Percentiles rank a stretch among this genome's conserved stretches.
Conservation (phyloP, 1,140 invertebrate genomes). For the Antheraea pernyi region DNA sequence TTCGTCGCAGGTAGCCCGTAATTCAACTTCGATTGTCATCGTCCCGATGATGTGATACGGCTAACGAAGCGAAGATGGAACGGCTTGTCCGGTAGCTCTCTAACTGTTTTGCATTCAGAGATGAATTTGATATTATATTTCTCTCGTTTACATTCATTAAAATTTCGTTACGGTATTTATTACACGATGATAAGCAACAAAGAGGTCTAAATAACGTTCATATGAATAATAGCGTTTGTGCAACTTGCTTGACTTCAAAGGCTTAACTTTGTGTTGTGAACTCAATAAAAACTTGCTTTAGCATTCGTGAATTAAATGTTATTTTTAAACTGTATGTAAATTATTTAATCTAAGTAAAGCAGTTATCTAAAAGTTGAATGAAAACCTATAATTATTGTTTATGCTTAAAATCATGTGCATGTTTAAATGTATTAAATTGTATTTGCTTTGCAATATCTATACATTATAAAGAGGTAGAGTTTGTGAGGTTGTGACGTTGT, state of each 20-base stretch:
- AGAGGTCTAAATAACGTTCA: not conserved
- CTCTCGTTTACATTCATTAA: conserved; percentile 13
- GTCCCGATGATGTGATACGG: conserved; percentile 64
- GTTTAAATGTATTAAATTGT: too few relatives aligned
- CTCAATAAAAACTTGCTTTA: not conserved
- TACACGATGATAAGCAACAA: conserved; percentile 5
- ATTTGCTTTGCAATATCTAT: too few relatives aligned
- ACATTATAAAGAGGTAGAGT: too few relatives aligned
- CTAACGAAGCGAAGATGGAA: conserved; percentile 69
- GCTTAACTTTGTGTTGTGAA: not conserved
- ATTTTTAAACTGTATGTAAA: too few relatives aligned
- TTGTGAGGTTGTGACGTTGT: too few relatives aligned
- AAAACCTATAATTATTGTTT: too few relatives aligned
- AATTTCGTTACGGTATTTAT: conserved; percentile 14
- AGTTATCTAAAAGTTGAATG: too few relatives aligned
- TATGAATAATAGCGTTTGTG: not conserved
- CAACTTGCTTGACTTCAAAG: not conserved
- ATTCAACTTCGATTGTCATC: conserved; percentile 77
- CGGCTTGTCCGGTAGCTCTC: conserved; percentile 45
- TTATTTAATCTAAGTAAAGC: too few relatives aligned
- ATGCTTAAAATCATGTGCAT: too few relatives aligned
- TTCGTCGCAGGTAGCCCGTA: conserved; percentile 70
- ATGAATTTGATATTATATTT: conserved; percentile 31
- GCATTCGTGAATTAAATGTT: too few relatives aligned
- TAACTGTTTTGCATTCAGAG: conserved; percentile 39